Conservation (phyloP, 2,888 invertebrate genomes). For the Pecten maximus region DNA sequence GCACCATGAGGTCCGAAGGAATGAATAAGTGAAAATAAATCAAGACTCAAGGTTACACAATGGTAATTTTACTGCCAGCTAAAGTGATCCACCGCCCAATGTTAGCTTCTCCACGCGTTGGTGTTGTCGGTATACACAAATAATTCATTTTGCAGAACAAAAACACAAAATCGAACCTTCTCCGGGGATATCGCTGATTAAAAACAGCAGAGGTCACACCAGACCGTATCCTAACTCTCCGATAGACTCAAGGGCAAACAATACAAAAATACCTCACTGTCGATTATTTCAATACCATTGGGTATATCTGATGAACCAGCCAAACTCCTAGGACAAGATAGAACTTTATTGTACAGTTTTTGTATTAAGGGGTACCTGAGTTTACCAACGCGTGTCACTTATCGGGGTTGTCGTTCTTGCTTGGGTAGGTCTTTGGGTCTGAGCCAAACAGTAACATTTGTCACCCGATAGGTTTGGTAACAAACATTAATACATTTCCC, state of each 20-base stretch:
- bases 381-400: too few relatives aligned
- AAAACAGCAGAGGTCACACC: neutral
- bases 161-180: neutral
- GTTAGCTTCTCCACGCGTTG: neutral
- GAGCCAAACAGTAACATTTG: too few relatives aligned
- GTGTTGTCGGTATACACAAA: neutral
- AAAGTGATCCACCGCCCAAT: neutral
- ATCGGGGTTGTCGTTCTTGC: too few relatives aligned
- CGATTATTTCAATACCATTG: neutral
- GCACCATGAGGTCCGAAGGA: neutral
- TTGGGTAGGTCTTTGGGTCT: too few relatives aligned
- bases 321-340: too few relatives aligned
- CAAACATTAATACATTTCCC: too few relatives aligned
- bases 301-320: too few relatives aligned
- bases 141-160: neutral
- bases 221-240: neutral
- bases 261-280: neutral
- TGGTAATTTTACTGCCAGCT: neutral
- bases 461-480: too few relatives aligned
- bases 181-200: neutral
- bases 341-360: too few relatives aligned
- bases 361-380: too few relatives aligned
- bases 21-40: neutral
- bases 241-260: neutral
- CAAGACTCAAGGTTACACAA: neutral